Evolutionary conservation across 2,888 invertebrate genomes (phyloP).

Genomic region (Vesta saturnalis): DNA sequence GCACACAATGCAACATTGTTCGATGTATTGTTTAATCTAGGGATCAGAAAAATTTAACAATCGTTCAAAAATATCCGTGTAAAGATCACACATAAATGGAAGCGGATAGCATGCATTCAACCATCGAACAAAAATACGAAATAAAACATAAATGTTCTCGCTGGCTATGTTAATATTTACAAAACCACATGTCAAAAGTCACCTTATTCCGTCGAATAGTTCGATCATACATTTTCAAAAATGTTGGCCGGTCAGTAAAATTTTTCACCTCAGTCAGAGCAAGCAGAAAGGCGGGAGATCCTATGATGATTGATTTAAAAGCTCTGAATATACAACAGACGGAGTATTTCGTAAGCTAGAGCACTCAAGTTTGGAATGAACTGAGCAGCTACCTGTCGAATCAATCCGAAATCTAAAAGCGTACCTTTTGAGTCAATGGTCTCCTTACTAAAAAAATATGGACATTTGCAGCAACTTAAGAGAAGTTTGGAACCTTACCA

Average conservation of each 20-base stretch:
- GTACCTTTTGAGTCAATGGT: slow-evolving; percentile 14
- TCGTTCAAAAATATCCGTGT: slow-evolving; percentile 48
- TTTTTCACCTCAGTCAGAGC: slow-evolving; percentile 29
- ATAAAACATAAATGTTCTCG: slow-evolving; percentile 32
- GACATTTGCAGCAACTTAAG: no score
- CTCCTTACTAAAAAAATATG: no score
- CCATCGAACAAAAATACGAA: slow-evolving; percentile 44
- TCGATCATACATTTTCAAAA: slow-evolving; percentile 36
- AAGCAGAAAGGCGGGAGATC: no score
- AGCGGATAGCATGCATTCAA: no score
- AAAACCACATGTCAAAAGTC: slow-evolving; percentile 35
- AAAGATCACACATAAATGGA: slow-evolving; percentile 52
- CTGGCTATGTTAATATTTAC: slow-evolving; percentile 40
- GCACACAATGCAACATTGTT: no score
- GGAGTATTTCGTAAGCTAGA: slow-evolving; percentile 29
- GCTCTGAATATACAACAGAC: no score
- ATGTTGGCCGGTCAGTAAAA: slow-evolving; percentile 21
- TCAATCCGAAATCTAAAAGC: no score
- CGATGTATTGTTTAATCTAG: slow-evolving; percentile 45
- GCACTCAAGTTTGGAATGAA: slow-evolving; percentile 29
- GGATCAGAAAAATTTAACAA: slow-evolving; percentile 35
- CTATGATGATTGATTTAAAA: no score
- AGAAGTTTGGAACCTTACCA: no score
- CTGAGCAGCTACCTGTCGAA: no score
- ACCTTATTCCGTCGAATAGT: slow-evolving; percentile 39